These are phyloP conservation scores for Apodemia hepburni DNA, from an alignment of 2,888 invertebrate species.

Conservation along the genomic window DNA sequence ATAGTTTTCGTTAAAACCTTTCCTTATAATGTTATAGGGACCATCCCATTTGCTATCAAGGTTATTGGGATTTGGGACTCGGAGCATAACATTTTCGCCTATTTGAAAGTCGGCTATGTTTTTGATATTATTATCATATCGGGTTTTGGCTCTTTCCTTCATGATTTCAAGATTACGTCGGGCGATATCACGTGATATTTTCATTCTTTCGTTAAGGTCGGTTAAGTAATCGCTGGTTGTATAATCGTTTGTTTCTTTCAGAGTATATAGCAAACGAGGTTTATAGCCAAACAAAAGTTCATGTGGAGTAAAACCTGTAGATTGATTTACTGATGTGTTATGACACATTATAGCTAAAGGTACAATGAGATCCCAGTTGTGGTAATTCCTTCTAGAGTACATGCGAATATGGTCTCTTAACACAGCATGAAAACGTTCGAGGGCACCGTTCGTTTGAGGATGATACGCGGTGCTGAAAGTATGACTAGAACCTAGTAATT, in stretches of 20 bases:
- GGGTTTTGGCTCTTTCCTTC: slow-evolving; percentile 40
- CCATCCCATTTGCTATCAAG: slow-evolving; percentile 40
- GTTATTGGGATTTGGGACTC: slow-evolving; percentile 38
- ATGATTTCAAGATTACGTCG: slow-evolving; percentile 31
- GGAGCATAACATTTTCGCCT: slow-evolving; percentile 25
- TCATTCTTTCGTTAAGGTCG: slow-evolving; percentile 38
- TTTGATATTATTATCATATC: slow-evolving; percentile 37
- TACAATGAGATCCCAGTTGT: slow-evolving; percentile 39
- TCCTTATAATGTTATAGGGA: slow-evolving; percentile 33
- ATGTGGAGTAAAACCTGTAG: slow-evolving; percentile 38
- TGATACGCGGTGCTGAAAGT: slow-evolving; percentile 40
- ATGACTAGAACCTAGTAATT: slow-evolving; percentile 38
- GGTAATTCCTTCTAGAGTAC: slow-evolving; percentile 34
- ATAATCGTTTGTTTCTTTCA: slow-evolving; percentile 34
- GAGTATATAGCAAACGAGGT: slow-evolving; percentile 36
- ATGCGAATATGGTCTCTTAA: slow-evolving; percentile 39
- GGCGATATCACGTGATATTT: slow-evolving; percentile 36
- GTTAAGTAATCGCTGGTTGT: slow-evolving; percentile 35
- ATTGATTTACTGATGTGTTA: slow-evolving; percentile 38
- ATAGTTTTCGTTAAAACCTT: slow-evolving; percentile 33
- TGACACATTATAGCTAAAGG: slow-evolving; percentile 42
- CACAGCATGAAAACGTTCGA: slow-evolving; percentile 41
- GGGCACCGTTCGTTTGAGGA: slow-evolving; percentile 40
- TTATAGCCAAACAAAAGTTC: slow-evolving; percentile 42
- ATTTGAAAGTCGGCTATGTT: slow-evolving; percentile 30